Evolutionary conservation across 2,113 vertebrate species (phyloP), one percentile per base, ranked within the genome.

Genomic region (Rhynchomys soricoides): DNA sequence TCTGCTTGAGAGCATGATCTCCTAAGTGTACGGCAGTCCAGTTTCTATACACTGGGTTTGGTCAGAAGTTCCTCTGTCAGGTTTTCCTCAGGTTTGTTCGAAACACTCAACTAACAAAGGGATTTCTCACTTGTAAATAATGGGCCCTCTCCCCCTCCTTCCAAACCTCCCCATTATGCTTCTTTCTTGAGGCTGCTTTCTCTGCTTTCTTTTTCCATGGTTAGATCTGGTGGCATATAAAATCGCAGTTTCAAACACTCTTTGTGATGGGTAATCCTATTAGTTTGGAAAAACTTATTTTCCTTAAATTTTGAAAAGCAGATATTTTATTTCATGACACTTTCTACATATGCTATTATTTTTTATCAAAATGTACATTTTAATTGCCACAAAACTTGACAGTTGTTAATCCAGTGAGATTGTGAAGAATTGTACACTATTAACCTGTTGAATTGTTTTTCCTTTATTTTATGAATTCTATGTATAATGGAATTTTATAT

Each of bases 241-340:
- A 98, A 87, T 45, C 96, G 71, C 64, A 96, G 86, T 95, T 91
- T 96, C 79, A 48, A 85, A 62, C 57, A 66, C 94, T 96, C 96
- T 97, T 96, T 97, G 94, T 93, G 83, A 95, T 81, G 79, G 85
- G 7, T 97, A 97, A 97, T 97, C 90, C 95, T 95, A 81, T 97
- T 96, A 97, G 94, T 70, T 93, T 93, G 87, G 85, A 95, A 62
- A 97, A 86, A 92, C 93, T 93, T 62, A 92, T 96, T 91, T 96
- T 96, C 93, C 95, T 96, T 31, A 96, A 96, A 96, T 97, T 97
- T 96, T 93, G 83, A 87, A 92, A 96, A 96, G 50, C 70, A 85
- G 50, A 43, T 88, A 93, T 96, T 97, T 94, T 97, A 82, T 48
- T 83, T 94, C 57, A n/a, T 22, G 48, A 15, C 83, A 75, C 59